Evolutionary conservation across 2,797 vertebrate species (phyloP).

Genomic region (Hyperoplus immaculatus): DNA sequence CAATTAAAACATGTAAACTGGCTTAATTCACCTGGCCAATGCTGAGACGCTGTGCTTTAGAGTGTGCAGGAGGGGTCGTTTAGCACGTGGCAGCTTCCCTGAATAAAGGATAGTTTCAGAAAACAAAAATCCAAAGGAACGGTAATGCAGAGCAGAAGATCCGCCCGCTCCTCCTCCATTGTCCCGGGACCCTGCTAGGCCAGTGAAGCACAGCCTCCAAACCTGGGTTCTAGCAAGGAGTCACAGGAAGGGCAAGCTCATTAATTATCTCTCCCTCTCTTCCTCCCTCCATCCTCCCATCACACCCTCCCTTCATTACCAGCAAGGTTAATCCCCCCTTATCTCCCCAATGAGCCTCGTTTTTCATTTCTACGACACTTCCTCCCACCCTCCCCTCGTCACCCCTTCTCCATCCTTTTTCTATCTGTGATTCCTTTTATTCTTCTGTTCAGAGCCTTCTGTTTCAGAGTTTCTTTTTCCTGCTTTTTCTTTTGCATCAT

Average conservation of each 20-base stretch:
- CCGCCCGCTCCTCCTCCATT: not conserved
- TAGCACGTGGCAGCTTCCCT: not conserved
- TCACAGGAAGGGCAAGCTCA: slow-evolving; percentile 87
- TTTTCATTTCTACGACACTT: slow-evolving; percentile 84
- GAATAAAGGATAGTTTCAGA: slow-evolving; percentile 2
- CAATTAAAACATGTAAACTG: not conserved
- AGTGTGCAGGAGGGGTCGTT: not conserved
- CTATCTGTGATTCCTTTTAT: not conserved
- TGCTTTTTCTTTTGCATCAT: slow-evolving; percentile 27
- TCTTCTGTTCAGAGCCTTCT: slow-evolving; percentile 4
- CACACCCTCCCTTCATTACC: slow-evolving; percentile 90
- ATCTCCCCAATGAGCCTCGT: slow-evolving; percentile 85
- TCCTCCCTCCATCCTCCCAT: slow-evolving; percentile 66
- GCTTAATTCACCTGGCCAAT: not conserved
- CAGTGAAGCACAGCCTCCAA: slow-evolving; percentile 68
- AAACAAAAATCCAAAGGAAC: slow-evolving; percentile 17
- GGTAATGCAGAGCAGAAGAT: slow-evolving; percentile 25
- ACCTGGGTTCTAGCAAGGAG: slow-evolving; percentile 71
- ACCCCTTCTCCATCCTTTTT: slow-evolving; percentile 20
- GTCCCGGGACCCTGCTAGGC: slow-evolving; percentile 71
- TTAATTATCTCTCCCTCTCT: slow-evolving; percentile 88
- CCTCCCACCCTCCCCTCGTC: slow-evolving; percentile 29
- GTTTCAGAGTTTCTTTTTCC: slow-evolving; percentile 11
- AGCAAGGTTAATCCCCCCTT: slow-evolving; percentile 94
- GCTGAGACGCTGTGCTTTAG: not conserved